Evolutionary conservation across 1,140 invertebrate genomes (phyloP), one percentile per base, ranked within the genome.

Genomic region (Aculops lycopersici): DNA sequence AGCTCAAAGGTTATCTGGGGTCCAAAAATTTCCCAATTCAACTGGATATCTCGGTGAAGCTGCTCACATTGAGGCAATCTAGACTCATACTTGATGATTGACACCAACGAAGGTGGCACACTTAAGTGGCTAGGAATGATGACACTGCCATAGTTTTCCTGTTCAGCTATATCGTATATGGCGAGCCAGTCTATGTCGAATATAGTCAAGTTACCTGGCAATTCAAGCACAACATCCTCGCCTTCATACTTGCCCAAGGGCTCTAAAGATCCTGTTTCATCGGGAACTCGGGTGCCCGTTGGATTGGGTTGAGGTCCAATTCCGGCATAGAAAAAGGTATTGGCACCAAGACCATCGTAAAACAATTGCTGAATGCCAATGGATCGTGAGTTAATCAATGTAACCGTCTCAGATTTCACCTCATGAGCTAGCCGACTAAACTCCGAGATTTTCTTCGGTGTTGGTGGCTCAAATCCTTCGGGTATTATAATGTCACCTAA

Each of bases 281-380:
- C 81, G 1, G 57, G 58, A 16, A 86, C 75, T 62, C 81, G 84
- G 45, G 68, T 68, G 15, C 78, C 78, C 52, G 71, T 68, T n/a
- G 70, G 59, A 49, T 66, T 69, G 0, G 79, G 79, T 49, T 77
- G 69, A 1, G 64, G 59, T 1, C 78, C 79, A 49, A 70, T 79
- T 4, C 80, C 80, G 3, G 83, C 78, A 74, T 74, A 83, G 55
- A 88, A 88, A 54, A 78, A 84, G 3, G 78, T 76, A 52, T 83
- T 78, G 36, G 44, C 37, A 13, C 43, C 43, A 5, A 44, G 41
- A 4, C 80, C 80, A 49, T 86, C 77, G 50, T 84, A 88, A 52
- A 81, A 74, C 36, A 88, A 58, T 58, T 84, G 79, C 3, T 79
- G 78, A 46, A 86, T 84, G 53, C 79, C 80, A 52, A 88, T 72